Base-by-base conservation (phyloP, 1,140 invertebrate species). In the Bombus superbus region DNA sequence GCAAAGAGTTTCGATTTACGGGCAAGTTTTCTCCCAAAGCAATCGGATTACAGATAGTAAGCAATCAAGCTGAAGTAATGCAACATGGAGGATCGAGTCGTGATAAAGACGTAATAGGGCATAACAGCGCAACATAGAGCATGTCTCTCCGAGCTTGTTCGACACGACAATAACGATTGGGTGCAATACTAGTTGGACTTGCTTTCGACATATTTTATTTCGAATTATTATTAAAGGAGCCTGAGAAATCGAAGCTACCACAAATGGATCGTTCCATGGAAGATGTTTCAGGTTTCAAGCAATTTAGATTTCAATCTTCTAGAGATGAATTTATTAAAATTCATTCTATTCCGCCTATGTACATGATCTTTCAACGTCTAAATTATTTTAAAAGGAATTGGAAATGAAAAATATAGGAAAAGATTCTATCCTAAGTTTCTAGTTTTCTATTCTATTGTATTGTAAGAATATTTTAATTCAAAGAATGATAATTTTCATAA, bases 31-130 rank as follows among this genome's bases (percentile, higher is more conserved):
- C 42, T n/a, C 13, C 2, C 28, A 28, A 40, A 32, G 40, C 72
- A 73, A 32, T 73, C 72, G 72, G 42, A 28, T 44, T 73, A 73
- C 72, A 47, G 72, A 42, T 71, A 15, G 69, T 42, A 28, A 42
- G 69, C 71, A 73, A 47, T 44, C 40, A 44, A 42, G 40, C 15
- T 22, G 71, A 18, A 32, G 72, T 32, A 22, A 47, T 32, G 42
- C 38, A 44, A 5, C 72, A 10, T 44, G 42, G 18, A 22, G 72
- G 38, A 42, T 72, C 25, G 28, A 47, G n/a, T 73, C 42, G 42
- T 22, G 72, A 47, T 44, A 73, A 40, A 73, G 72, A 73, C 42
- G 18, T 73, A 32, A 73, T 73, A 47, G 47, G 71, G 15, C 28
- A 32, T 47, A 32, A 4, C 15, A 32, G 28, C 6, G 28, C 11